A percentile compares a stretch with the other conserved stretches of the same genome.
Evolutionary conservation across 2,888 invertebrate species (phyloP).

Genomic region (Temnothorax unifasciatus): DNA sequence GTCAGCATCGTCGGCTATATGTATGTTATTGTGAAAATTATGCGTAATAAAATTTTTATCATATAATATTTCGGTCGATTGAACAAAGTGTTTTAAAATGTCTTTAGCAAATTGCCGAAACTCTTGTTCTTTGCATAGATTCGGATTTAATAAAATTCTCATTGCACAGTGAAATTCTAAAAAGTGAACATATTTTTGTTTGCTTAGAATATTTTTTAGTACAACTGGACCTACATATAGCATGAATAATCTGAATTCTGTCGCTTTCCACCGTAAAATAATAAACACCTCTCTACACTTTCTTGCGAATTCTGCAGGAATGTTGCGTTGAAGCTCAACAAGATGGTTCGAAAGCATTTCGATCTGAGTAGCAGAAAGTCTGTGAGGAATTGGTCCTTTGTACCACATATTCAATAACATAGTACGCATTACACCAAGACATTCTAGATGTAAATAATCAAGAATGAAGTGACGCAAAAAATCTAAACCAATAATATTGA

Average conservation of each 20-base stretch:
- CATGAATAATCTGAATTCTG: conserved; percentile 14
- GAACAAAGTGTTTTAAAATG: conserved; percentile 22
- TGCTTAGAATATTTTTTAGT: not conserved
- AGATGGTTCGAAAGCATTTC: conserved; percentile 12
- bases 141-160: conserved; percentile 17
- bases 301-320: conserved; percentile 7
- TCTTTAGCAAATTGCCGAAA: conserved; percentile 3
- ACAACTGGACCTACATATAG: conserved; percentile 16
- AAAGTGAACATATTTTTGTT: conserved; percentile 17
- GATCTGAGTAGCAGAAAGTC: not conserved
- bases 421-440: conserved; percentile 11
- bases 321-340: not conserved
- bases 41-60: conserved; percentile 16
- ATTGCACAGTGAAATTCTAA: conserved; percentile 16
- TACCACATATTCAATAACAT: conserved; percentile 20
- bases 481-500: not conserved
- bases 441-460: conserved; percentile 15
- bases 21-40: too few species aligned
- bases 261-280: conserved; percentile 18
- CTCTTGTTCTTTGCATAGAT: not conserved
- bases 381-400: conserved; percentile 23
- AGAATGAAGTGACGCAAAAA: conserved; percentile 17
- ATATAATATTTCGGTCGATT: conserved; percentile 2
- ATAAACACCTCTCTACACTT: not conserved
- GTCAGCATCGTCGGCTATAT: too few species aligned